Conservation (phyloP, 2,113 vertebrate species). For the Rhombomys opimus region DNA sequence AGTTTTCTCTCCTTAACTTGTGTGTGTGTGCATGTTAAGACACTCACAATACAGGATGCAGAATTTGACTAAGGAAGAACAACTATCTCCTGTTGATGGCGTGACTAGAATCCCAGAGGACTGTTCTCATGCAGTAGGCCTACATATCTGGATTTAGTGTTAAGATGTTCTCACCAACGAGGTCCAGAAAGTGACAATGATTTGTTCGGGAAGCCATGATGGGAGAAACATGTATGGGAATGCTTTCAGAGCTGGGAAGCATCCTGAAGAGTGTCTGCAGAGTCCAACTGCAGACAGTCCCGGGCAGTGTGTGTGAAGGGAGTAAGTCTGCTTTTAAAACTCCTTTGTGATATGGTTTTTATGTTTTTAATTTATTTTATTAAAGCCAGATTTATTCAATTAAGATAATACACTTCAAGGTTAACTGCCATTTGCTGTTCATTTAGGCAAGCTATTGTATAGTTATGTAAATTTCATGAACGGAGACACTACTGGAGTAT, state of each 20-base stretch:
- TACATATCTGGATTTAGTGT: slow-evolving; percentile 83
- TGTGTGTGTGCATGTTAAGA: slow-evolving; percentile 62
- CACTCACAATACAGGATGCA: slow-evolving; percentile 23
- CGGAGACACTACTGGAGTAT: slow-evolving; percentile 88
- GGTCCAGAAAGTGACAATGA: slow-evolving; percentile 85
- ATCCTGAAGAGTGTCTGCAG: slow-evolving; percentile 66
- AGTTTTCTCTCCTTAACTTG: slow-evolving; percentile 76
- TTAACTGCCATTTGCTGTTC: slow-evolving; percentile 91
- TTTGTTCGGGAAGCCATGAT: slow-evolving; percentile 83
- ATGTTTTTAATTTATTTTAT: slow-evolving; percentile 88
- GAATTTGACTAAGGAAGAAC: slow-evolving; percentile 47
- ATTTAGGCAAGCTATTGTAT: slow-evolving; percentile 90
- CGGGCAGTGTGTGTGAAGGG: slow-evolving; percentile 41
- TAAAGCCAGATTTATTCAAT: slow-evolving; percentile 89
- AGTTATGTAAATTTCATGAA: slow-evolving; percentile 90
- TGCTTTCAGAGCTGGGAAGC: slow-evolving; percentile 79
- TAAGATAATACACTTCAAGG: slow-evolving; percentile 90
- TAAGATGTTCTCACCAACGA: slow-evolving; percentile 86
- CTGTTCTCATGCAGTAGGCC: slow-evolving; percentile 79
- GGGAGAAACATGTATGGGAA: slow-evolving; percentile 80
- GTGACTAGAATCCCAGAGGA: slow-evolving; percentile 62
- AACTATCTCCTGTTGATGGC: slow-evolving; percentile 72
- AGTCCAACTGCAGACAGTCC: slow-evolving; percentile 66
- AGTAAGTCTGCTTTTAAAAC: slow-evolving; percentile 72
- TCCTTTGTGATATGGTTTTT: slow-evolving; percentile 81